A percentile compares a stretch with the other conserved stretches of the same genome.
These are phyloP conservation scores for Caenorhabditis briggsae DNA, from an alignment of 1,140 invertebrate species.

Conservation along the genomic window DNA sequence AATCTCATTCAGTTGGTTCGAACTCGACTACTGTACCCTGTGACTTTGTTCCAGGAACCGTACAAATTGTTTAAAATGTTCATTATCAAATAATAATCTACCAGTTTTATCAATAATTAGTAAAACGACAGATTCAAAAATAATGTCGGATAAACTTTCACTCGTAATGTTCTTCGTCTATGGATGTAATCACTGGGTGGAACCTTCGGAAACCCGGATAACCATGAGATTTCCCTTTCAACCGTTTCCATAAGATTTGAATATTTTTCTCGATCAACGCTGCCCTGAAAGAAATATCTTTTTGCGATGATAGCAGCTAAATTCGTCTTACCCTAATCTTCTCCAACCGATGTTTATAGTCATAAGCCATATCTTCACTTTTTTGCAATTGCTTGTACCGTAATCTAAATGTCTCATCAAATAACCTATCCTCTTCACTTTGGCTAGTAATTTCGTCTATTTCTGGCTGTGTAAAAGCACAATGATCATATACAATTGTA, in stretches of 20 bases:
- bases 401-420: background rate
- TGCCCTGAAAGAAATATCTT: constrained; percentile 2
- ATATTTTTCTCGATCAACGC: constrained; percentile 10
- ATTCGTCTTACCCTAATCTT: constrained; percentile 10
- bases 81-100: background rate
- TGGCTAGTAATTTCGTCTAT: constrained; percentile 21
- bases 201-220: constrained; percentile 26
- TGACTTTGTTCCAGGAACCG: no score
- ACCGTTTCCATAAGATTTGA: constrained; percentile 15
- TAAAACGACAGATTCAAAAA: constrained; percentile 38
- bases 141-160: constrained; percentile 33
- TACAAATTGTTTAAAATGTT: no score
- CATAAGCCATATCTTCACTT: constrained; percentile 40
- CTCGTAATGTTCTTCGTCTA: constrained; percentile 9
- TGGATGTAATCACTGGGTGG: constrained; percentile 28
- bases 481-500: constrained; percentile 27
- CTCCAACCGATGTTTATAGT: constrained; percentile 25
- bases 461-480: constrained; percentile 35
- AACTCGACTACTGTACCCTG: no score
- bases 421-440: constrained; percentile 22
- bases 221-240: constrained; percentile 27
- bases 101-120: constrained; percentile 9
- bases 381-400: constrained; percentile 44
- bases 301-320: background rate
- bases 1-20: no score